Evolutionary conservation across 1,140 invertebrate genomes (phyloP).

Genomic region (Calycopis cecrops): DNA sequence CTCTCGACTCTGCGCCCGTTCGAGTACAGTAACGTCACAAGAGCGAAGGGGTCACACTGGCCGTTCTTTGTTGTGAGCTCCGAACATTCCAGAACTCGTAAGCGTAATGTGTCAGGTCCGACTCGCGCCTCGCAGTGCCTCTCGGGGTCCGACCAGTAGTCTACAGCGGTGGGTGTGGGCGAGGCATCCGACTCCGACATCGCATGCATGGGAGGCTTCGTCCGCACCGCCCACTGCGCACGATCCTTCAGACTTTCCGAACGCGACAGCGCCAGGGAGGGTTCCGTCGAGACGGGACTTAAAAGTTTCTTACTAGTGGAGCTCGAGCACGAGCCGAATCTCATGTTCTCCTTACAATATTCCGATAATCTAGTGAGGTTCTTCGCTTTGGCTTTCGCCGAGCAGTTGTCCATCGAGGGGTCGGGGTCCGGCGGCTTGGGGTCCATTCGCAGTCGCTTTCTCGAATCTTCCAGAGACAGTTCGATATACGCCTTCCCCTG

Average conservation of each 20-base stretch:
- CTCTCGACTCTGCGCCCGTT: slow-evolving; percentile 89
- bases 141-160: slow-evolving; percentile 71
- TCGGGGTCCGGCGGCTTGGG: slow-evolving; percentile 60
- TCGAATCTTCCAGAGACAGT: slow-evolving; percentile 71
- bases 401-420: slow-evolving; percentile 43
- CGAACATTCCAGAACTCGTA: slow-evolving; percentile 87
- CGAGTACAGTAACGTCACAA: slow-evolving; percentile 85
- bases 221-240: slow-evolving; percentile 50
- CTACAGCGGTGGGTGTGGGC: slow-evolving; percentile 63
- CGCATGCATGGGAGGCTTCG: slow-evolving; percentile 58
- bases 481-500: slow-evolving; percentile 89
- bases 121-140: slow-evolving; percentile 61
- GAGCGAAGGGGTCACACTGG: slow-evolving; percentile 92
- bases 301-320: slow-evolving; percentile 67
- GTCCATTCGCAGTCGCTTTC: slow-evolving; percentile 59
- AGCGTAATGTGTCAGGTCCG: slow-evolving; percentile 69
- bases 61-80: slow-evolving; percentile 93
- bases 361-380: slow-evolving; percentile 62
- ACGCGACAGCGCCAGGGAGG: slow-evolving; percentile 53
- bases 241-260: slow-evolving; percentile 67
- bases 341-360: slow-evolving; percentile 66
- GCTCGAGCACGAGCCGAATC: slow-evolving; percentile 68
- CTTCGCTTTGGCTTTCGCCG: slow-evolving; percentile 55
- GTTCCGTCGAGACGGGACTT: slow-evolving; percentile 51
- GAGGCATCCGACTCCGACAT: slow-evolving; percentile 57